phyloP scores from a whole-genome alignment of 2,888 invertebrate genomes.

The Catotricha subobsoleta region DNA sequence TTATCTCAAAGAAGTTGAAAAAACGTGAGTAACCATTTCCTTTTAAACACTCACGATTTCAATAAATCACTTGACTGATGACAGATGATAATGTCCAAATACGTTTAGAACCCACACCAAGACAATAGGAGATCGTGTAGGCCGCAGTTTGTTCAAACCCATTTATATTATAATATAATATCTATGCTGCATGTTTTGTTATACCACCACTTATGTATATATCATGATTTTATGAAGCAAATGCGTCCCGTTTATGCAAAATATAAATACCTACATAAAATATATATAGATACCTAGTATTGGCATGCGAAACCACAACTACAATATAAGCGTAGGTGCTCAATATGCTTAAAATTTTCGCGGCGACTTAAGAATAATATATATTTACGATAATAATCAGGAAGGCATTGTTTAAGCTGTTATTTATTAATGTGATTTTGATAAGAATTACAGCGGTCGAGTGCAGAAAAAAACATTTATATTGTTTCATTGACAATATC shows the following conservation, averaged over 20 bases:
- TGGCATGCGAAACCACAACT: no score
- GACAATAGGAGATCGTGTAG: conserved; percentile 6
- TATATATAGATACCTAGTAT: no score
- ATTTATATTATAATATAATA: no score
- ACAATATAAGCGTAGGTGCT: conserved; percentile 2
- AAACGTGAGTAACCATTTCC: conserved; percentile 8
- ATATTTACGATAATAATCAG: conserved; percentile 5
- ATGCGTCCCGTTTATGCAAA: no score
- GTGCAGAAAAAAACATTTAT: neutral
- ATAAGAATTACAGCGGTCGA: conserved; percentile 11
- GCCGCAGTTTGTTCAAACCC: no score
- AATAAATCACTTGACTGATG: conserved; percentile 9
- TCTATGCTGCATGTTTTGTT: no score
- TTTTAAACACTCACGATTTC: conserved; percentile 9
- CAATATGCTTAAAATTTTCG: conserved; percentile 3
- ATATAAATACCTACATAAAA: no score
- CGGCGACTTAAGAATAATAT: conserved; percentile 3
- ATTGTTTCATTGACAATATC: conserved; percentile 5
- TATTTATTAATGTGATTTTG: conserved; percentile 16
- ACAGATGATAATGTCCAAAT: conserved; percentile 9
- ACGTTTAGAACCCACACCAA: conserved; percentile 7
- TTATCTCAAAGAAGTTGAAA: conserved; percentile 2
- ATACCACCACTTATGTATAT: no score
- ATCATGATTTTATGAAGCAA: no score
- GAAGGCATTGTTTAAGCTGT: conserved; percentile 11